A percentile compares a stretch with the other conserved stretches of the same genome.
These are phyloP conservation scores for Synanthedon tipuliformis DNA, from an alignment of 2,888 invertebrate genomes.

Conservation along the genomic window DNA sequence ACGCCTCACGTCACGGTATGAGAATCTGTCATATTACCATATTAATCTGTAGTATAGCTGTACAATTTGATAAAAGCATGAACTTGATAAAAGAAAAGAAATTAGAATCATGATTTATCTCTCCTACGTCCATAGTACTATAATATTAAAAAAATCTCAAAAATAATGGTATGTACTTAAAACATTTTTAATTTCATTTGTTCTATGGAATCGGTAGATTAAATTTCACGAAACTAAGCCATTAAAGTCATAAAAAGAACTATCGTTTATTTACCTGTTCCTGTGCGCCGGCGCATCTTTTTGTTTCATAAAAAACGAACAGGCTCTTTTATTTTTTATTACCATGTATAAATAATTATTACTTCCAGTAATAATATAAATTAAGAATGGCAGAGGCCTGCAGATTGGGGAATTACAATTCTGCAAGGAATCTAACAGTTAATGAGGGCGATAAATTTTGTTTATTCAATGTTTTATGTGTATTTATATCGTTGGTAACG, in stretches of 20 bases:
- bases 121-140: no score
- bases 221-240: no score
- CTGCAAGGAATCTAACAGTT: slow-evolving; percentile 36
- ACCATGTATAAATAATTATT: not conserved
- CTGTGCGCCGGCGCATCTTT: slow-evolving; percentile 1
- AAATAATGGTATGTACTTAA: no score
- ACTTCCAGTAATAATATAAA: not conserved
- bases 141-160: no score
- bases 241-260: not conserved
- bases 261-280: not conserved
- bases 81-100: no score
- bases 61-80: no score
- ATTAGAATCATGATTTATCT: no score
- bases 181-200: no score
- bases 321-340: slow-evolving; percentile 1
- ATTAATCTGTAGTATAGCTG: no score
- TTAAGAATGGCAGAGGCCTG: slow-evolving; percentile 54
- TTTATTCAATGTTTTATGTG: slow-evolving; percentile 63
- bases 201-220: no score
- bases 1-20: no score
- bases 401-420: slow-evolving; percentile 41
- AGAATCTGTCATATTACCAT: no score
- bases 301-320: slow-evolving; percentile 1
- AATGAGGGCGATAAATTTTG: slow-evolving; percentile 60
- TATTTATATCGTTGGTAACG: slow-evolving; percentile 68